phyloP scores from a whole-genome alignment of 1,140 invertebrate species.

The Asbolus verrucosus region DNA sequence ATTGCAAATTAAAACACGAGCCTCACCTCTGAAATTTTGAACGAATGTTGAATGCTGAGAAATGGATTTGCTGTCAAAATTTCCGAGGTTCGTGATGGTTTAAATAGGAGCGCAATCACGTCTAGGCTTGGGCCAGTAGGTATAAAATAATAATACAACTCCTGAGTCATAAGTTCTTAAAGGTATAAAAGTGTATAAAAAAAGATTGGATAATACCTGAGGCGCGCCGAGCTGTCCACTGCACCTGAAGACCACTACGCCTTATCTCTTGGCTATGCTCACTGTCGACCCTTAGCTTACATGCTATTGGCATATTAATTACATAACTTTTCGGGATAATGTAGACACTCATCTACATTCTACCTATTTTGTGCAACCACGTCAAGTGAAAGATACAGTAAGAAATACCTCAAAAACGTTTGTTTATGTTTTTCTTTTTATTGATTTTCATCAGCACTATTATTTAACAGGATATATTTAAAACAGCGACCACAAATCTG shows the following conservation, averaged over 20 bases:
- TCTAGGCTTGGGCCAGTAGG: constrained; percentile 48
- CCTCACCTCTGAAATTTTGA: not conserved
- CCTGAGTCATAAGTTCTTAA: constrained; percentile 45
- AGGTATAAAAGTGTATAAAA: constrained; percentile 57
- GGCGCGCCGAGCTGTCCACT: constrained; percentile 49
- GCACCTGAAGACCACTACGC: constrained; percentile 47
- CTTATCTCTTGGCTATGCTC: constrained; percentile 50
- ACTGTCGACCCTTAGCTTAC: constrained; percentile 61
- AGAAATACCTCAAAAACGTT: constrained; percentile 2
- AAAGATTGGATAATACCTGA: constrained; percentile 66
- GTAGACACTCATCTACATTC: constrained; percentile 58
- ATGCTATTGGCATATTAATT: constrained; percentile 63
- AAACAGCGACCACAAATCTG: constrained; percentile 6
- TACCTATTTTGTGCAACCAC: constrained; percentile 49
- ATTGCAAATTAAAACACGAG: not conserved
- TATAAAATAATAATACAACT: constrained; percentile 51
- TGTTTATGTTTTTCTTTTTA: not conserved
- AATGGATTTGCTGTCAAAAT: not conserved
- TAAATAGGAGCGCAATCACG: constrained; percentile 43
- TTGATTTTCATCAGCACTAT: constrained; percentile 4
- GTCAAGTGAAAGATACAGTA: constrained; percentile 1
- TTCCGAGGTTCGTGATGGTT: constrained; percentile 2
- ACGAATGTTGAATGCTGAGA: not conserved
- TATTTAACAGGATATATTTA: not conserved
- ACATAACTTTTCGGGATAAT: constrained; percentile 56